These are phyloP conservation scores for Spheniscus humboldti DNA, from an alignment of 2,797 vertebrate species.

Conservation along the genomic window DNA sequence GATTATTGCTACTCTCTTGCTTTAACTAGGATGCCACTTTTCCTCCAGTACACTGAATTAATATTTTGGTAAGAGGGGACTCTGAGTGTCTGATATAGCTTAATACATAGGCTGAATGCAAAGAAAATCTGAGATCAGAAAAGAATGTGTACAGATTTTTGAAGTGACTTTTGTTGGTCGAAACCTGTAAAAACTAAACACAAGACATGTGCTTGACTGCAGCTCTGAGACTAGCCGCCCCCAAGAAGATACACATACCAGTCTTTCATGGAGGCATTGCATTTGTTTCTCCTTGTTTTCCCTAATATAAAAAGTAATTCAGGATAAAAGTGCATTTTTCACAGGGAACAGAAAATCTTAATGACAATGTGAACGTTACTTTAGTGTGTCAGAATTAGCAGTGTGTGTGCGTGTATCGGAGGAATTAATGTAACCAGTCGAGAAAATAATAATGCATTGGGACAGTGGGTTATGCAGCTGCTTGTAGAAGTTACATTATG, in stretches of 20 bases:
- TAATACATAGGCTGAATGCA: background rate
- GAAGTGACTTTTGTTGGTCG: background rate
- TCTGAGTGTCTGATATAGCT: background rate
- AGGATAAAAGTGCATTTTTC: background rate
- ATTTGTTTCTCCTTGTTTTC: background rate
- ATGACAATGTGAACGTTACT: background rate
- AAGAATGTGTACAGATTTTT: background rate
- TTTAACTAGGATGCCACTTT: background rate
- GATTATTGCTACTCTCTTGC: background rate
- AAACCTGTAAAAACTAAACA: background rate
- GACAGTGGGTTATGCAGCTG: background rate
- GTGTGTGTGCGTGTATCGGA: background rate
- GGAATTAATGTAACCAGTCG: background rate
- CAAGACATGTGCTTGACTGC: background rate
- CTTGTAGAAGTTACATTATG: background rate
- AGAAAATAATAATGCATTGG: background rate
- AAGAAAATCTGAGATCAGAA: background rate
- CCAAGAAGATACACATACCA: background rate
- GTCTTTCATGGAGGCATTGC: rapidly evolving
- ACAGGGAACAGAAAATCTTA: background rate
- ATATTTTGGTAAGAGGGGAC: background rate
- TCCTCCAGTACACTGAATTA: background rate
- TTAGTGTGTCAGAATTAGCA: background rate
- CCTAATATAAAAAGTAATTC: background rate
- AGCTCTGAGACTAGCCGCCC: background rate